Conservation (phyloP, 2,888 invertebrate species). For the Sipunculus nudus region DNA sequence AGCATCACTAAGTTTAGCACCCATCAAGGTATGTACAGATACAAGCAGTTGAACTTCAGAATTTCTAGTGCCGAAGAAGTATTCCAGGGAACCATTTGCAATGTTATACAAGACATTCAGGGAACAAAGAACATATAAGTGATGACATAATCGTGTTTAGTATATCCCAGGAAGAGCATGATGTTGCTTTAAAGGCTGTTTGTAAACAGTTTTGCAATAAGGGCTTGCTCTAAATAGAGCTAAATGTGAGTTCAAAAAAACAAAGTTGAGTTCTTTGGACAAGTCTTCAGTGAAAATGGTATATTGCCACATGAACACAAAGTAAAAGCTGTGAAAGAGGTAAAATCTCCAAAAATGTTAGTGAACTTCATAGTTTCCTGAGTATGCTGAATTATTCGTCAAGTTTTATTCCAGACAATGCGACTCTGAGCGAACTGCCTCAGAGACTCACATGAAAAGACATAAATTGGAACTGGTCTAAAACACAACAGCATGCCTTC, state of each 20-base stretch:
- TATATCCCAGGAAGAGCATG: slow-evolving; percentile 11
- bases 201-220: no score
- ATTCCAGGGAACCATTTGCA: slow-evolving; percentile 12
- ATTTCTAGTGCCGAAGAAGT: slow-evolving; percentile 18
- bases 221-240: no score
- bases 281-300: neutral
- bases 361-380: slow-evolving; percentile 18
- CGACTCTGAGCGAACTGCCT: neutral
- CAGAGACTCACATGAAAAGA: neutral
- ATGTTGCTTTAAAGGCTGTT: no score
- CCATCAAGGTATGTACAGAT: slow-evolving; percentile 30
- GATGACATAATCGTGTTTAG: slow-evolving; percentile 26
- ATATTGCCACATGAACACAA: slow-evolving; percentile 15
- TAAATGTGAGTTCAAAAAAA: no score
- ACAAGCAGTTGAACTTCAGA: slow-evolving; percentile 27
- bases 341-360: neutral
- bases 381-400: slow-evolving; percentile 27
- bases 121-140: slow-evolving; percentile 12
- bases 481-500: neutral
- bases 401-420: slow-evolving; percentile 26
- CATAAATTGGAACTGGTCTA: neutral
- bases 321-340: slow-evolving; percentile 15
- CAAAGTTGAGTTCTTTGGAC: neutral
- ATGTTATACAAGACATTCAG: slow-evolving; percentile 9
- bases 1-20: slow-evolving; percentile 37